Percentiles rank a stretch among this genome's conserved stretches.
Conservation (phyloP, 2,797 vertebrate species). For the Paratrypauchen microcephalus region DNA sequence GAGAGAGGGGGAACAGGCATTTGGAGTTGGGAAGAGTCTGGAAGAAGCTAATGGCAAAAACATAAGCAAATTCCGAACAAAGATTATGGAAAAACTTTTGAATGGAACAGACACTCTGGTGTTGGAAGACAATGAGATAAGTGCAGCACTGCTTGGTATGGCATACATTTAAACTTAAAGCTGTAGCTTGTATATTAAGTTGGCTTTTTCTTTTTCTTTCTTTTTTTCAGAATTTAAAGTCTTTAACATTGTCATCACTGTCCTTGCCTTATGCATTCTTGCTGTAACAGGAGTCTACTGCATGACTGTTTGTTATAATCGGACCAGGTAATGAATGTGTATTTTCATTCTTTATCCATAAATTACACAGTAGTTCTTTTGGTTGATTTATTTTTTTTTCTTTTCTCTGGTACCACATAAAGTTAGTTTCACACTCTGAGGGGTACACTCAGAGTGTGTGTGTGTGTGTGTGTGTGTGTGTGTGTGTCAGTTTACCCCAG, state of each 20-base stretch:
- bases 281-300: constrained; percentile 58
- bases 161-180: neutral
- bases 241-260: constrained; percentile 66
- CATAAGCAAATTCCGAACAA: constrained; percentile 56
- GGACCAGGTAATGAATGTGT: constrained; percentile 65
- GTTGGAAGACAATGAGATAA: constrained; percentile 35
- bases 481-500: no score
- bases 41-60: constrained; percentile 48
- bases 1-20: constrained; percentile 3
- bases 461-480: no score
- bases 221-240: constrained; percentile 66
- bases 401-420: no score
- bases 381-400: no score
- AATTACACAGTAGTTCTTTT: no score
- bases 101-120: constrained; percentile 56
- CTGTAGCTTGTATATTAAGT: neutral
- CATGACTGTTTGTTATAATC: constrained; percentile 65
- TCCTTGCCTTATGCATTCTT: constrained; percentile 67
- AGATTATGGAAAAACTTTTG: constrained; percentile 24
- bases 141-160: constrained; percentile 60
- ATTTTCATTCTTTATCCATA: no score
- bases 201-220: neutral
- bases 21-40: constrained; percentile 31
- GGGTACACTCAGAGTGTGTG: no score
- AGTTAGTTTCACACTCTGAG: no score